Conservation (phyloP, 2,888 invertebrate species). For the Aproaerema taeniolella region DNA sequence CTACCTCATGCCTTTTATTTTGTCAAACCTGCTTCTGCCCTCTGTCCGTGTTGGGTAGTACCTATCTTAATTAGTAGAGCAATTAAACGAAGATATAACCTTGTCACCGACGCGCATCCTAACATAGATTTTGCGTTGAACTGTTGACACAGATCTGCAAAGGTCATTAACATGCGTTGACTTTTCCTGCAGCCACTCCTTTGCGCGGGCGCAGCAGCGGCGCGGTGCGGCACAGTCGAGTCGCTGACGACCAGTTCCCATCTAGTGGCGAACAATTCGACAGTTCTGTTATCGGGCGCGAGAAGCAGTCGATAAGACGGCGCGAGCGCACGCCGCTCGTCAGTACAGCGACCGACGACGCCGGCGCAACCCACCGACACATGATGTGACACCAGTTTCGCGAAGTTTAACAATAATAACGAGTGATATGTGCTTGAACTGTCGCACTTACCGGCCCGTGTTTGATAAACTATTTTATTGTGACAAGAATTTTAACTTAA, state of each 20-base stretch:
- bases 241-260: neutral
- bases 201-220: no score
- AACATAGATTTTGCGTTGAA: no score
- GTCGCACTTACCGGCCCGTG: slow-evolving; percentile 38
- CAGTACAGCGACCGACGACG: slow-evolving; percentile 57
- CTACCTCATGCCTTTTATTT: no score
- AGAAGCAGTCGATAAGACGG: slow-evolving; percentile 59
- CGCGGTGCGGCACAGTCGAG: no score
- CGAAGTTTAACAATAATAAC: slow-evolving; percentile 46
- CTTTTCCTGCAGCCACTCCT: no score
- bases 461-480: slow-evolving; percentile 56
- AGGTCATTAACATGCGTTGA: no score
- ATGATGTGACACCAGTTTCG: slow-evolving; percentile 23
- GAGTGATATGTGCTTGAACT: slow-evolving; percentile 48
- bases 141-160: no score
- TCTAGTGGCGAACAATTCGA: slow-evolving; percentile 31
- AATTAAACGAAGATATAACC: no score
- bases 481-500: slow-evolving; percentile 46
- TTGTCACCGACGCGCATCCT: no score
- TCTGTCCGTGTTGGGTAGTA: no score
- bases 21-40: no score
- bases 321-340: slow-evolving; percentile 40
- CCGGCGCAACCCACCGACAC: slow-evolving; percentile 38
- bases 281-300: slow-evolving; percentile 56
- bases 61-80: no score